These are phyloP conservation scores for Microplitis demolitor DNA, from an alignment of 1,140 invertebrate genomes.

Conservation along the genomic window DNA sequence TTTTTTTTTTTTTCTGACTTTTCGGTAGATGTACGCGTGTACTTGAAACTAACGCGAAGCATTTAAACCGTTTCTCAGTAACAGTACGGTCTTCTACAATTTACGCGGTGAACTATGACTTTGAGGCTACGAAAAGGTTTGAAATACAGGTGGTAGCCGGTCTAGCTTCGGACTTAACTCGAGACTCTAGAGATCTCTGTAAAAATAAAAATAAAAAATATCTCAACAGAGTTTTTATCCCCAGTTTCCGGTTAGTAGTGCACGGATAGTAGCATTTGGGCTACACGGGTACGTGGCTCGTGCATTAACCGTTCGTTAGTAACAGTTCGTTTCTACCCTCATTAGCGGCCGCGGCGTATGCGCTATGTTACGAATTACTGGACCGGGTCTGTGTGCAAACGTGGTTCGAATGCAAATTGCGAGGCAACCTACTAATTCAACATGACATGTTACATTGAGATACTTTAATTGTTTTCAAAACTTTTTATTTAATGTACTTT, in stretches of 20 bases:
- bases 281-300: conserved; percentile 22
- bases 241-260: neutral
- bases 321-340: conserved; percentile 35
- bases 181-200: neutral
- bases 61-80: conserved; percentile 13
- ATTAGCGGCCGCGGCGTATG: conserved; percentile 32
- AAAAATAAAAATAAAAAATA: conserved; percentile 12
- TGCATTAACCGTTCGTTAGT: conserved; percentile 37
- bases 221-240: neutral
- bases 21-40: neutral
- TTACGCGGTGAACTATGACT: conserved; percentile 22
- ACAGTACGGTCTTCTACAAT: conserved; percentile 13
- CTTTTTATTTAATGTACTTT: neutral
- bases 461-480: conserved; percentile 28
- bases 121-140: conserved; percentile 1
- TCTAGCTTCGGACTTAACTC: neutral
- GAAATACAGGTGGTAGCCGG: neutral
- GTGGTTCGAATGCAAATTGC: conserved; percentile 30
- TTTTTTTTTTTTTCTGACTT: neutral
- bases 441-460: conserved; percentile 2
- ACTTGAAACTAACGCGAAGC: neutral
- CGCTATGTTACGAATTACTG: conserved; percentile 34
- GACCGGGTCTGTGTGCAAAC: conserved; percentile 10
- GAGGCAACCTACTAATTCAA: conserved; percentile 12
- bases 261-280: neutral